These are phyloP conservation scores for Hepsetus odoe DNA, from an alignment of 2,113 vertebrate genomes.

Conservation along the genomic window DNA sequence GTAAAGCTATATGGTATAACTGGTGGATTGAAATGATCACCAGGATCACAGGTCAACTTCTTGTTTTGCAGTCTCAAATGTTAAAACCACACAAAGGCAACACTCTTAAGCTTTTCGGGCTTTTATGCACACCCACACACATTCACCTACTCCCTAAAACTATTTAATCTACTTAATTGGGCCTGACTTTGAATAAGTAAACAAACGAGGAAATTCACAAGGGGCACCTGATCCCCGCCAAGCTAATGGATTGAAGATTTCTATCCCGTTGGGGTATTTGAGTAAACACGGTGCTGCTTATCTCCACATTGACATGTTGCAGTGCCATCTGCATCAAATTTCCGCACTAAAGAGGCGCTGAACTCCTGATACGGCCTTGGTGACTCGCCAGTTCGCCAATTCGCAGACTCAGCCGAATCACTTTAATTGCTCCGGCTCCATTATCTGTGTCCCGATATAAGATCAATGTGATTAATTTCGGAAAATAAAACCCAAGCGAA, in stretches of 20 bases:
- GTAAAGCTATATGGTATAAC: too few relatives aligned
- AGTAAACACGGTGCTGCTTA: slow-evolving; percentile 76
- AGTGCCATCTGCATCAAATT: slow-evolving; percentile 72
- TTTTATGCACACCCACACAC: slow-evolving; percentile 45
- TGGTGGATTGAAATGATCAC: too few relatives aligned
- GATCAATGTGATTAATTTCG: too few relatives aligned
- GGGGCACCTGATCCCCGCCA: slow-evolving; percentile 73
- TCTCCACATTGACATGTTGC: slow-evolving; percentile 75
- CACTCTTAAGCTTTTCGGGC: too few relatives aligned
- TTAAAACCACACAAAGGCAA: too few relatives aligned
- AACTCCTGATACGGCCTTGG: slow-evolving; percentile 73
- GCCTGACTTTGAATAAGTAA: slow-evolving; percentile 78
- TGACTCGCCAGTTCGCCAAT: slow-evolving; percentile 68
- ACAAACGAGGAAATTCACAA: slow-evolving; percentile 77
- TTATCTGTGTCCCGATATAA: too few relatives aligned
- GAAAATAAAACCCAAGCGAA: too few relatives aligned
- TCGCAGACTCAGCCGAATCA: slow-evolving; percentile 65
- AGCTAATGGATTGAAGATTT: slow-evolving; percentile 78
- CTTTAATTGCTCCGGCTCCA: slow-evolving; percentile 62
- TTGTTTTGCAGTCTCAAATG: too few relatives aligned
- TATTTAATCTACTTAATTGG: slow-evolving; percentile 77
- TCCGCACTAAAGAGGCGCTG: slow-evolving; percentile 72
- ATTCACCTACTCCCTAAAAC: slow-evolving; percentile 9
- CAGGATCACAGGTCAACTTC: too few relatives aligned
- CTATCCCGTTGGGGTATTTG: slow-evolving; percentile 70